phyloP scores from a whole-genome alignment of 2,797 vertebrate species.

The Takifugu rubripes region DNA sequence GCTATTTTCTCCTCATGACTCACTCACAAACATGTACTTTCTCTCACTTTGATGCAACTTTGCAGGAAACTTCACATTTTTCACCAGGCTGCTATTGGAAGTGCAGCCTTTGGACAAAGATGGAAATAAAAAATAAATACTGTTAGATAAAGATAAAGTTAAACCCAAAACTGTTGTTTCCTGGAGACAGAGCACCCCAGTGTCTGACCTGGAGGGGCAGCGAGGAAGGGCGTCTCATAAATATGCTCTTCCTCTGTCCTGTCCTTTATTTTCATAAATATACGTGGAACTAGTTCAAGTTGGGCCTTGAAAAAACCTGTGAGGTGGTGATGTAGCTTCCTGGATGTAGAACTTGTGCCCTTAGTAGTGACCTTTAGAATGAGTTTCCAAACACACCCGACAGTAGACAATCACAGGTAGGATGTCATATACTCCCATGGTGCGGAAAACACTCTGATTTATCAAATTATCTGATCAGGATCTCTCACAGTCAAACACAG shows the following conservation, averaged over 20 bases:
- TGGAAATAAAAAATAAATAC: constrained; percentile 40
- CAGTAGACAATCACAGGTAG: too few species aligned
- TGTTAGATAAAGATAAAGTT: constrained; percentile 23
- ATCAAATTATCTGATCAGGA: too few species aligned
- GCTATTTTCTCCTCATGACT: constrained; percentile 3
- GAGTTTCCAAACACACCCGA: too few species aligned
- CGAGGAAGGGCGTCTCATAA: constrained; percentile 21
- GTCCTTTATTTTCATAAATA: constrained; percentile 27
- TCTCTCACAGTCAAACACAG: too few species aligned
- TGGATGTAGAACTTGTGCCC: too few species aligned
- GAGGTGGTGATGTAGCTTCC: too few species aligned
- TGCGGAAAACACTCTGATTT: too few species aligned
- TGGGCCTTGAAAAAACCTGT: too few species aligned
- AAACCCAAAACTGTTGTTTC: constrained; percentile 41
- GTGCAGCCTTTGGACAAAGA: constrained; percentile 35
- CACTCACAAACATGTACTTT: constrained; percentile 9
- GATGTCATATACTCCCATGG: too few species aligned
- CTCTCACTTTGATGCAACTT: constrained; percentile 15
- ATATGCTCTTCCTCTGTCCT: constrained; percentile 41
- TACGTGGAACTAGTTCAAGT: too few species aligned
- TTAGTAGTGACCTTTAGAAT: too few species aligned
- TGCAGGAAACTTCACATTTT: constrained; percentile 15
- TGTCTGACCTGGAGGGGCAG: constrained; percentile 28
- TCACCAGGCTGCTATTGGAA: constrained; percentile 21
- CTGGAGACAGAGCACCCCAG: constrained; percentile 45